phyloP scores from a whole-genome alignment of 2,797 vertebrate genomes.

The Chelon labrosus region DNA sequence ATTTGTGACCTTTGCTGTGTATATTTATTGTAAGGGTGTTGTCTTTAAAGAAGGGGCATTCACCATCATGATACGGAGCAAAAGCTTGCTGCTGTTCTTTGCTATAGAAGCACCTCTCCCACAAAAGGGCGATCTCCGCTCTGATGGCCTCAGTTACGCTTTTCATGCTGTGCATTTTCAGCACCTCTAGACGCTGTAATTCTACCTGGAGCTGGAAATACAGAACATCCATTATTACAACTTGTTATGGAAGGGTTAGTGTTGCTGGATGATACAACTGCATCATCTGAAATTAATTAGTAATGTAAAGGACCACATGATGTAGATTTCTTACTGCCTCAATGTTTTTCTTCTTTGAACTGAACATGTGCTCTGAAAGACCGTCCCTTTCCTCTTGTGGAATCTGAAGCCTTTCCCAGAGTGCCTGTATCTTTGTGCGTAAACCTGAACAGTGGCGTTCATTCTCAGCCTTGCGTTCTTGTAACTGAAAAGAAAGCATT shows the following conservation, averaged over 20 bases:
- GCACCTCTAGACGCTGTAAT: conserved; percentile 85
- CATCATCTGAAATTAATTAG: neutral
- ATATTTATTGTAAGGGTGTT: neutral
- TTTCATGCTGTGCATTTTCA: conserved; percentile 91
- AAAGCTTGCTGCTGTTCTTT: conserved; percentile 88
- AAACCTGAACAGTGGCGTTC: conserved; percentile 82
- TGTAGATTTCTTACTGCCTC: conserved; percentile 86
- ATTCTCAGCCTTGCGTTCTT: conserved; percentile 84
- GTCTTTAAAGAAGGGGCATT: conserved; percentile 5
- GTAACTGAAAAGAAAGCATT: conserved; percentile 81
- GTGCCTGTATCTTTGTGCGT: conserved; percentile 83
- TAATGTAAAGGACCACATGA: neutral
- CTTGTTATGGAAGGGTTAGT: neutral
- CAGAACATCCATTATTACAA: neutral
- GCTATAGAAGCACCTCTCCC: conserved; percentile 93
- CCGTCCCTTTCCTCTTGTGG: conserved; percentile 85
- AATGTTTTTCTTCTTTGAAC: conserved; percentile 83
- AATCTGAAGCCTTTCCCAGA: conserved; percentile 92
- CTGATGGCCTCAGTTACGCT: conserved; percentile 86
- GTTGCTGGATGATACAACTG: neutral
- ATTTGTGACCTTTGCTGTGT: neutral
- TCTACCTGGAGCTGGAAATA: conserved; percentile 84
- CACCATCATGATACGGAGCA: conserved; percentile 77
- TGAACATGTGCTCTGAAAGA: conserved; percentile 80
- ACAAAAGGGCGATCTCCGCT: conserved; percentile 86